These are phyloP conservation scores for Brachionus plicatilis DNA, from an alignment of 1,140 invertebrate genomes.

Conservation along the genomic window DNA sequence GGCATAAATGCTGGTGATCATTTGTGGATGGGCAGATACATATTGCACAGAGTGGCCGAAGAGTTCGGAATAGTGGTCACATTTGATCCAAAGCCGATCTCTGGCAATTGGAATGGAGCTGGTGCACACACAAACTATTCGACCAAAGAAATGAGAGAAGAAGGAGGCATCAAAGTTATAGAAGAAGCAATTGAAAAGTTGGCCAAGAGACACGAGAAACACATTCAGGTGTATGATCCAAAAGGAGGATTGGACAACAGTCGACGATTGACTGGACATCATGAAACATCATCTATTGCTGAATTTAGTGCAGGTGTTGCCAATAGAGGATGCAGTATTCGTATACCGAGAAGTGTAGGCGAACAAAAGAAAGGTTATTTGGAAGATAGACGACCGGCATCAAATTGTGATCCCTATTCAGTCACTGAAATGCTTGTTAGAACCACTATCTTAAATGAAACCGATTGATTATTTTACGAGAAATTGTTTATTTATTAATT, in stretches of 20 bases:
- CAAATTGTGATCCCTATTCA: constrained; percentile 84
- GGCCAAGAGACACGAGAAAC: constrained; percentile 71
- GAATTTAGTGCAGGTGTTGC: constrained; percentile 58
- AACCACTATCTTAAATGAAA: constrained; percentile 46
- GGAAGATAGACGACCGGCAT: constrained; percentile 84
- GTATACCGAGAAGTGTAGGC: constrained; percentile 59
- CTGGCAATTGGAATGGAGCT: constrained; percentile 82
- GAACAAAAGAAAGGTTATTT: constrained; percentile 83
- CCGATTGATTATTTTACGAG: not conserved
- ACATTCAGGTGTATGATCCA: constrained; percentile 84
- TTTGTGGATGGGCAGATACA: constrained; percentile 74
- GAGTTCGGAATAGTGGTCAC: constrained; percentile 80
- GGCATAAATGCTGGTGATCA: constrained; percentile 80
- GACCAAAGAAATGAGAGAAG: constrained; percentile 75
- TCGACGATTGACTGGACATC: constrained; percentile 56
- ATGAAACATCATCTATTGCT: constrained; percentile 52
- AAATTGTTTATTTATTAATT: not conserved
- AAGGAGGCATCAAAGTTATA: constrained; percentile 66
- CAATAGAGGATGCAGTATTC: constrained; percentile 58
- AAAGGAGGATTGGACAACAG: constrained; percentile 58
- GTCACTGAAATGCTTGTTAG: constrained; percentile 51
- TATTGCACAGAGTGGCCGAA: constrained; percentile 77
- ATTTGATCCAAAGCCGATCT: constrained; percentile 79
- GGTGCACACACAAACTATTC: constrained; percentile 83
- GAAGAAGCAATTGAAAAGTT: constrained; percentile 66